Evolutionary conservation across 2,113 vertebrate species (phyloP), one percentile per base, ranked within the genome.

Genomic region (Astur gentilis): DNA sequence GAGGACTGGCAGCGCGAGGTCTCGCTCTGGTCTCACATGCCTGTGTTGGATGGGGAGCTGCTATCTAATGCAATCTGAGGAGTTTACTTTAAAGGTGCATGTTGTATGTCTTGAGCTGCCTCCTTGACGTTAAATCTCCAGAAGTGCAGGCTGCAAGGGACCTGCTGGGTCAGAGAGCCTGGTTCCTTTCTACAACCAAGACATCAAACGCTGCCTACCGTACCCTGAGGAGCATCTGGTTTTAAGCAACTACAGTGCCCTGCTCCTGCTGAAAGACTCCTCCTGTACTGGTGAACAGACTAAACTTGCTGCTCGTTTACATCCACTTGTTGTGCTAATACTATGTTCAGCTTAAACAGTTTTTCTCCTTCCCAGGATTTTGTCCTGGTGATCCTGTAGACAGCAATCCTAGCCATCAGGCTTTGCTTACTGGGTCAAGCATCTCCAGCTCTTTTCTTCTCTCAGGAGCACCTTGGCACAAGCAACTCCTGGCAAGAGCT

Each of bases 21-120:
- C 40, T 71, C 8, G 2, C 34, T 42, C 45, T 38, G 45, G 57
- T 87, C 69, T 47, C 11, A n/a, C 23, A 54, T 34, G 57, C 36
- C 21, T 55, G 1, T 19, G 7, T 4, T 13, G 13, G 47, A 23
- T 10, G 38, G 16, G 45, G 11, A 87, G 23, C n/a, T 0, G 0
- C 31, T 81, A 22, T 42, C 49, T 54, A 49, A 27, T 44, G 58
- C 45, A 54, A 26, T 47, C 49, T 55, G 34, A 70, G 40, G 40
- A 88, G 45, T 50, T 81, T 34, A 45, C 21, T 57, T 87, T 52
- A 66, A 72, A 67, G 58, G 34, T 52, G 42, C 8, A 5, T 62
- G 15, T 32, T 57, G 29, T 49, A 11, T 44, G 42, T 67, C 49
- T 85, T 72, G 44, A 67, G 36, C 38, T 84, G 44, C n/a, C 40